Percentiles rank a stretch among this genome's conserved stretches.
Conservation (phyloP, 2,113 vertebrate genomes). For the Cyanoramphus novaezelandiae region DNA sequence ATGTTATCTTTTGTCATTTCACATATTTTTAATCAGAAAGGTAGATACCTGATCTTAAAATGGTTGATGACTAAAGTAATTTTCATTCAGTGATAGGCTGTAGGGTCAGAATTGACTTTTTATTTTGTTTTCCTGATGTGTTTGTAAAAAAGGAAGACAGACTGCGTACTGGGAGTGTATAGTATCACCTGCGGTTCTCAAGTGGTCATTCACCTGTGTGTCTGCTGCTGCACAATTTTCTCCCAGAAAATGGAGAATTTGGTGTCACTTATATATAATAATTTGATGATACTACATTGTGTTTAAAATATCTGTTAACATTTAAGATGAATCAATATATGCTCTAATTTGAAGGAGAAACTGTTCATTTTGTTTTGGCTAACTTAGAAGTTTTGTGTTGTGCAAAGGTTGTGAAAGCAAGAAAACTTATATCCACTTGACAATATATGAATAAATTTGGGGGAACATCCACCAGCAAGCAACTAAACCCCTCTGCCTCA, state of each 20-base stretch:
- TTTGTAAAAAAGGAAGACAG: background rate
- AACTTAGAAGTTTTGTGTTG: background rate
- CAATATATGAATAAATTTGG: fast-evolving
- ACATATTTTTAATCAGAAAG: background rate
- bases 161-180: background rate
- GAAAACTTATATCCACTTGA: background rate
- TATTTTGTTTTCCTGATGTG: background rate
- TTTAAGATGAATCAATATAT: background rate
- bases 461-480: background rate
- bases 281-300: background rate
- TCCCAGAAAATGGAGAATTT: background rate
- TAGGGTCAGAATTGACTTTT: background rate
- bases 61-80: background rate
- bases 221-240: background rate
- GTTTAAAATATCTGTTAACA: background rate
- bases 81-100: background rate
- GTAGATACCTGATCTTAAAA: background rate
- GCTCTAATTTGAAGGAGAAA: background rate
- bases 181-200: background rate
- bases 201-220: background rate
- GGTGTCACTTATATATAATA: background rate
- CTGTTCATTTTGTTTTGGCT: background rate
- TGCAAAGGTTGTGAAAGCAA: background rate
- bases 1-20: background rate
- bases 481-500: background rate